Evolutionary conservation across 2,113 vertebrate genomes (phyloP).

Genomic region (Beaufortia kweichowensis): DNA sequence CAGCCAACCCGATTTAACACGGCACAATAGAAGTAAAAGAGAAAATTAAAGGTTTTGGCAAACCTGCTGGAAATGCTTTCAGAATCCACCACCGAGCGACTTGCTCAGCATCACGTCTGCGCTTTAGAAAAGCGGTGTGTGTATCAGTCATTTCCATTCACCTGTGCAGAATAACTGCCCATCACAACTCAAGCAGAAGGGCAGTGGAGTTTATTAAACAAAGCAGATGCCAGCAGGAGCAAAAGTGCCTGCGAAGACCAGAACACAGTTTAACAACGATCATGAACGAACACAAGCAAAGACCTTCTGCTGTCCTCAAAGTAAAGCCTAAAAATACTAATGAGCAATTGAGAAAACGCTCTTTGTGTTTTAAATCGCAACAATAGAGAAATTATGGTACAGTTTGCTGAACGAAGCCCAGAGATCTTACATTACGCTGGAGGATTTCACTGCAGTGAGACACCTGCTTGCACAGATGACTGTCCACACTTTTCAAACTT

Average conservation of each 20-base stretch:
- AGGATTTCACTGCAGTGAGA: background rate
- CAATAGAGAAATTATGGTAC: background rate
- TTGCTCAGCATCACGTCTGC: background rate
- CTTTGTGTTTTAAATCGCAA: background rate
- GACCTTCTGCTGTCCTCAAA: too few species aligned
- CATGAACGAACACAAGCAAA: too few species aligned
- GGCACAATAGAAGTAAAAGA: background rate
- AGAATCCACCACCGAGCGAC: background rate
- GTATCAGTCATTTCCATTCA: background rate
- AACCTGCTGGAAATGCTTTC: constrained; percentile 8
- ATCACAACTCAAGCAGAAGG: too few species aligned
- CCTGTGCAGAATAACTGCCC: background rate
- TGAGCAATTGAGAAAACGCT: too few species aligned
- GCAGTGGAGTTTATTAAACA: too few species aligned
- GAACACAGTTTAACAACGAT: too few species aligned
- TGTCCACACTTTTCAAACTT: background rate
- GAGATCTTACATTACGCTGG: background rate
- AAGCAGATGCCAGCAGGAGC: too few species aligned
- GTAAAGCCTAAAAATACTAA: too few species aligned
- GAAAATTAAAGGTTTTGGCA: background rate
- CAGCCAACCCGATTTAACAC: background rate
- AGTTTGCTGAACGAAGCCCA: background rate
- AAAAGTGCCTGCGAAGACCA: too few species aligned
- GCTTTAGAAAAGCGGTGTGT: background rate
- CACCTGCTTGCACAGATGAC: constrained; percentile 45